Base-by-base conservation (phyloP, 2,113 vertebrate genomes). In the Pyrgilauda ruficollis region DNA sequence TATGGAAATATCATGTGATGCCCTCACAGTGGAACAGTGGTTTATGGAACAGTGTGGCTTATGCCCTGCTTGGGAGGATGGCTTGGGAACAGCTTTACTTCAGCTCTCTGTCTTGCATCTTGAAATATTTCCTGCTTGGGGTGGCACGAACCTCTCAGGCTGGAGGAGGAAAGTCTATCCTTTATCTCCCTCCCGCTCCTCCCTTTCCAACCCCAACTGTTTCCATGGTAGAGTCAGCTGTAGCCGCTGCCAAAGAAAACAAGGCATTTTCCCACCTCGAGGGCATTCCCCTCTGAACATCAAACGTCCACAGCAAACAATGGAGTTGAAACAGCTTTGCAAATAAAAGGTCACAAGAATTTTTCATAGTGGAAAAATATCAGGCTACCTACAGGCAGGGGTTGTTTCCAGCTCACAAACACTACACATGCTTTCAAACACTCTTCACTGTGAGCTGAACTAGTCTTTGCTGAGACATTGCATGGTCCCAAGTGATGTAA, bases 261-360 rank as follows among this genome's bases (percentile, higher is more conserved):
- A 97, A 89, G 83, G 53, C 66, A 93, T 92, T 96, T 96, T 95
- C 89, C 92, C 94, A 96, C 96, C 96, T 96, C 87, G 73, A 96
- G 96, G 94, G 92, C 92, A 97, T 97, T 97, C 93, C 94, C 90
- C 96, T 94, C 94, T 78, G 86, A 96, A 97, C 90, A 97, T 93
- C 90, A 96, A 90, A 95, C 58, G 83, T 94, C 88, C 84, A 78
- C 9, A 84, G 94, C 93, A 97, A 97, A 96, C 93, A 96, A 95
- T 95, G 59, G 93, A 94, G 70, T 86, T 93, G 85, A 88, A 95
- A 95, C 61, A 93, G 86, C 73, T 96, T 92, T 92, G 90, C 80
- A 97, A 94, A 96, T 73, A 96, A 82, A 95, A 96, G 86, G 83
- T 95, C 93, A 95, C 69, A 78, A 93, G 90, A 94, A 92, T 90